phyloP scores from a whole-genome alignment of 2,888 invertebrate species.

The Conistra vaccinii region DNA sequence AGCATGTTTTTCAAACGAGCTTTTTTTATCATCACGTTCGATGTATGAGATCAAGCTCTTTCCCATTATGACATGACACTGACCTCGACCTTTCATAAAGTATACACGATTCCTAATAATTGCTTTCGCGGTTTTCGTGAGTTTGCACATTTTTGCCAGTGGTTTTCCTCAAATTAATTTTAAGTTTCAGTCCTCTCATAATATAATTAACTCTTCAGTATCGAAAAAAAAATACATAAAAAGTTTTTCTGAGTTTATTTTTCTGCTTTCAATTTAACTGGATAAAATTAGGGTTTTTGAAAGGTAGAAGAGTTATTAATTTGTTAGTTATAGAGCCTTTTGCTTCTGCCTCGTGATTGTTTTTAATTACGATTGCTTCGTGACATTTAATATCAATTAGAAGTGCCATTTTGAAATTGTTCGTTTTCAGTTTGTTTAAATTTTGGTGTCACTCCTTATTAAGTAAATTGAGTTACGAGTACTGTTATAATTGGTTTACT shows the following conservation, averaged over 20 bases:
- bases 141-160: conserved; percentile 14
- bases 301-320: conserved; percentile 16
- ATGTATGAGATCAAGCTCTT: conserved; percentile 21
- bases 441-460: neutral
- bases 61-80: conserved; percentile 16
- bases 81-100: conserved; percentile 40
- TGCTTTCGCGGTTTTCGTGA: conserved; percentile 42
- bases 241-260: neutral
- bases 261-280: neutral
- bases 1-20: neutral
- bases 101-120: conserved; percentile 45
- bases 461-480: neutral
- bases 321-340: neutral
- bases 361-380: conserved; percentile 31
- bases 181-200: neutral
- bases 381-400: conserved; percentile 26
- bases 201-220: conserved; percentile 15
- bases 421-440: neutral
- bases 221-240: neutral
- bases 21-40: conserved; percentile 8
- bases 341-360: neutral
- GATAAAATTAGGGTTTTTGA: conserved; percentile 8
- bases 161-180: conserved; percentile 22
- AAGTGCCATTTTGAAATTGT: neutral
- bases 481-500: neutral